phyloP scores from a whole-genome alignment of 1,140 invertebrate species.

The Parasteatoda tepidariorum region DNA sequence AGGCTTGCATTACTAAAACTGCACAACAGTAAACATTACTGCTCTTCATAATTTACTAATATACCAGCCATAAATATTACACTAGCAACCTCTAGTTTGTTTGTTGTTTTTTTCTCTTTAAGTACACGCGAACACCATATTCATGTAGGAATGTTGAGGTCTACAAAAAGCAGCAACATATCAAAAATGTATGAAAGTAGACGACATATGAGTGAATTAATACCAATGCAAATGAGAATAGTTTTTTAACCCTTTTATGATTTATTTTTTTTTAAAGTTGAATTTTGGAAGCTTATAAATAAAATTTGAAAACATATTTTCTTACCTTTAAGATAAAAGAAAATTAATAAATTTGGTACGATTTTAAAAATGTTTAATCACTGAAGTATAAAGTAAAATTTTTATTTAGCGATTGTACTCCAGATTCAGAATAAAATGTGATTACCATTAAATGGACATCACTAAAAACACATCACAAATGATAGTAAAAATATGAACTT shows the following conservation, averaged over 20 bases:
- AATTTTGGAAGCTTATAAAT: too few relatives aligned
- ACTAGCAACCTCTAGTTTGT: slow-evolving; percentile 57
- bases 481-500: slow-evolving; percentile 40
- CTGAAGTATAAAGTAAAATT: too few relatives aligned
- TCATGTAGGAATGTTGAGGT: slow-evolving; percentile 60
- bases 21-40: slow-evolving; percentile 60
- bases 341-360: too few relatives aligned
- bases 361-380: too few relatives aligned
- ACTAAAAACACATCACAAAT: slow-evolving; percentile 15
- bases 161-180: slow-evolving; percentile 58
- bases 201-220: slow-evolving; percentile 9
- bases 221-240: too few relatives aligned
- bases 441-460: background rate
- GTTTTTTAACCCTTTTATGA: too few relatives aligned
- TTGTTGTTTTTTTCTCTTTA: too few relatives aligned
- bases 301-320: too few relatives aligned
- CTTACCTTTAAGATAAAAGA: too few relatives aligned
- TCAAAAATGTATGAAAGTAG: background rate
- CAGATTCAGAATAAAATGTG: too few relatives aligned
- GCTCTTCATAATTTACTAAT: slow-evolving; percentile 50
- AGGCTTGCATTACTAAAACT: slow-evolving; percentile 61
- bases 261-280: too few relatives aligned
- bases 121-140: slow-evolving; percentile 60
- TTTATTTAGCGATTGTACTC: too few relatives aligned
- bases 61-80: slow-evolving; percentile 59